Conservation (phyloP, 2,797 vertebrate species). For the Columba guinea region DNA sequence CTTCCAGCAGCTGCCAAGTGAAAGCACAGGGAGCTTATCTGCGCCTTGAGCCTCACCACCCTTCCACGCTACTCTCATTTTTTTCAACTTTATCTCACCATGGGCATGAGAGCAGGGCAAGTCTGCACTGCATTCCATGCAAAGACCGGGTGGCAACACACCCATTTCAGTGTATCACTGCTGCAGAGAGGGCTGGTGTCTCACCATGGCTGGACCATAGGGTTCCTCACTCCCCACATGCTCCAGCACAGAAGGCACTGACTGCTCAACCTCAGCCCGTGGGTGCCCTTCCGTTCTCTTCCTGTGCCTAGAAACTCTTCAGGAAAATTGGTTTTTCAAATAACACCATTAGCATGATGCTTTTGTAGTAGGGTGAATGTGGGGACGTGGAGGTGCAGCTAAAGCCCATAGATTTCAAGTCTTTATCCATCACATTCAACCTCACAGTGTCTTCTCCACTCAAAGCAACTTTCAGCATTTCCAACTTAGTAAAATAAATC, state of each 20-base stretch:
- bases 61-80: background rate
- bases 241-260: accelerated
- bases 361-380: background rate
- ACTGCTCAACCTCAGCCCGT: background rate
- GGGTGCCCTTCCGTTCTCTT: background rate
- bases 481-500: background rate
- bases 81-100: background rate
- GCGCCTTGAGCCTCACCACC: background rate
- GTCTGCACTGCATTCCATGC: background rate
- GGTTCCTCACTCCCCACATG: background rate
- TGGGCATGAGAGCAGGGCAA: background rate
- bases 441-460: background rate
- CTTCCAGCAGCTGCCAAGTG: background rate
- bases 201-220: background rate
- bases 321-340: background rate
- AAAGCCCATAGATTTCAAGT: background rate
- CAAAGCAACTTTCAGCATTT: constrained; percentile 17
- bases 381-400: background rate
- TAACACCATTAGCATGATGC: background rate
- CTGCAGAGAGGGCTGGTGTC: background rate
- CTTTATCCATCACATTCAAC: background rate
- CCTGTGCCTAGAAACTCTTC: background rate
- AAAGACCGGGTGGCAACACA: background rate
- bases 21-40: background rate
- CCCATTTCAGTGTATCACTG: accelerated